phyloP scores from a whole-genome alignment of 2,888 invertebrate genomes.

The Ephialtes manifestator region DNA sequence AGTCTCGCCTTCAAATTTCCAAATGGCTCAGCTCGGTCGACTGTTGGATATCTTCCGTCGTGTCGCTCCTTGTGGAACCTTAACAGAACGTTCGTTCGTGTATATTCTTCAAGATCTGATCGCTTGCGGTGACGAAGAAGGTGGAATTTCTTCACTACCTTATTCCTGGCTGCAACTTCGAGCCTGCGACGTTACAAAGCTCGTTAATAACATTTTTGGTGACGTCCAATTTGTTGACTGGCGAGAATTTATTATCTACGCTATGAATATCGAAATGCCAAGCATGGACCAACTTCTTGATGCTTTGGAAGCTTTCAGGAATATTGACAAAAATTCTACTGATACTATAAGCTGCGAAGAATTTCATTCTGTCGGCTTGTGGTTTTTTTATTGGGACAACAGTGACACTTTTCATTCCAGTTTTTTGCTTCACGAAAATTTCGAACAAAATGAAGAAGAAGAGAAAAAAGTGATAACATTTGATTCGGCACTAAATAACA shows the following conservation, averaged over 20 bases:
- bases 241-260: constrained; percentile 90
- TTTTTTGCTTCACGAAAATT: constrained; percentile 42
- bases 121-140: constrained; percentile 86
- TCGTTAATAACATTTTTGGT: constrained; percentile 87
- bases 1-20: constrained; percentile 71
- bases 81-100: constrained; percentile 86
- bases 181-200: constrained; percentile 85
- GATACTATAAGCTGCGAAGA: constrained; percentile 81
- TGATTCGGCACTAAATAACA: neutral
- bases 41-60: constrained; percentile 83
- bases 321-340: constrained; percentile 85
- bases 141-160: constrained; percentile 83
- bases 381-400: constrained; percentile 47
- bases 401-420: constrained; percentile 12
- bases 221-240: constrained; percentile 88
- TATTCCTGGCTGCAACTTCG: constrained; percentile 85
- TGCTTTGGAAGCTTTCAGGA: constrained; percentile 86
- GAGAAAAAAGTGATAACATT: constrained; percentile 2
- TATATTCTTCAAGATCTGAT: constrained; percentile 87
- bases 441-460: constrained; percentile 52
- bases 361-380: constrained; percentile 73
- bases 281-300: constrained; percentile 87
- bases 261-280: constrained; percentile 88
- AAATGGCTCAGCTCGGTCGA: constrained; percentile 76
- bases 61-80: constrained; percentile 84